These are phyloP conservation scores for Protosalanx chinensis DNA, from an alignment of 2,797 vertebrate genomes.

Conservation along the genomic window DNA sequence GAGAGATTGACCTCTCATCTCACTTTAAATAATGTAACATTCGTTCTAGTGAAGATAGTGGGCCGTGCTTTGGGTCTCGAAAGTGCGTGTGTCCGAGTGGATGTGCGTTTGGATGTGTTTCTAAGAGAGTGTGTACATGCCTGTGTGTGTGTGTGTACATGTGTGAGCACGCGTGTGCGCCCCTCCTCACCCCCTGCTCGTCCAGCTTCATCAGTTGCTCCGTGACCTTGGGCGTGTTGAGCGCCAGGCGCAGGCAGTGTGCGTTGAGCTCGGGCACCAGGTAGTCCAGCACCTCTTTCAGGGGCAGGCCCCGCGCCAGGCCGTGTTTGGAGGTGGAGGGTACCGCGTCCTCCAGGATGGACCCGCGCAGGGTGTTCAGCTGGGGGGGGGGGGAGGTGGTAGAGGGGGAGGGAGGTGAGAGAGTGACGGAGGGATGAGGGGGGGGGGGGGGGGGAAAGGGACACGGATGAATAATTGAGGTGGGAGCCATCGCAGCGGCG, in stretches of 20 bases:
- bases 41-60: neutral
- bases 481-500: too few relatives aligned
- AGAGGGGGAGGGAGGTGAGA: too few relatives aligned
- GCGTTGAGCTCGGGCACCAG: slow-evolving; percentile 92
- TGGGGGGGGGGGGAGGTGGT: slow-evolving; percentile 44
- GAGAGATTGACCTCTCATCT: too few relatives aligned
- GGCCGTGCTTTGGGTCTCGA: neutral
- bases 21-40: too few relatives aligned
- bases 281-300: slow-evolving; percentile 96
- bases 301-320: slow-evolving; percentile 87
- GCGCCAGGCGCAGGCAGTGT: slow-evolving; percentile 92
- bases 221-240: slow-evolving; percentile 97
- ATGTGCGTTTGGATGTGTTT: neutral
- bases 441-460: too few relatives aligned
- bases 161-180: neutral
- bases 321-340: slow-evolving; percentile 97
- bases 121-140: neutral
- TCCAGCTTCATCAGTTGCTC: slow-evolving; percentile 99
- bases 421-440: neutral
- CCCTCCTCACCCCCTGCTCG: slow-evolving; percentile 87
- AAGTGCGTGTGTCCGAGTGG: neutral
- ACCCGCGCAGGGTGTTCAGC: slow-evolving; percentile 92
- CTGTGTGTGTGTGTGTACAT: neutral
- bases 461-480: neutral
- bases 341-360: slow-evolving; percentile 91